phyloP scores from a whole-genome alignment of 2,113 vertebrate species.

The Coracopsis vasa region DNA sequence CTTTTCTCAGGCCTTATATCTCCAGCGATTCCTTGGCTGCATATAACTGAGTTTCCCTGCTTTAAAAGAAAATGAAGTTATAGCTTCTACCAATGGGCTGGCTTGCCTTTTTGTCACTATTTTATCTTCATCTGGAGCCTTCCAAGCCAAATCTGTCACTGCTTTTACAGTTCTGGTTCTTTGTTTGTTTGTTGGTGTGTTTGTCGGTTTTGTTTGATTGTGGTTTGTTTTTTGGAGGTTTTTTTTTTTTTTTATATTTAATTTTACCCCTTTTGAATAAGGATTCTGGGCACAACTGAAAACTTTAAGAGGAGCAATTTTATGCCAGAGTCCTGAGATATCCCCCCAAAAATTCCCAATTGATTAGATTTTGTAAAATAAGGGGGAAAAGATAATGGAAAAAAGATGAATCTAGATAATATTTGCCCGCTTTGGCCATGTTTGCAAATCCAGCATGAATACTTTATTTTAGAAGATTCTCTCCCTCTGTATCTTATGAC shows the following conservation, averaged over 20 bases:
- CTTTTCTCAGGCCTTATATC: slow-evolving; percentile 18
- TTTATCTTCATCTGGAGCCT: slow-evolving; percentile 27
- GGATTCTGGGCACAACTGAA: not conserved
- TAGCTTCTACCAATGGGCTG: slow-evolving; percentile 23
- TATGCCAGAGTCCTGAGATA: not conserved
- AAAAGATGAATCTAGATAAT: not conserved
- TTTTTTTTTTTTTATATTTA: not conserved
- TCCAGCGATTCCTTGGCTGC: slow-evolving; percentile 40
- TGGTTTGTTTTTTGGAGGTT: not conserved
- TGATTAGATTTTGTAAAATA: not conserved
- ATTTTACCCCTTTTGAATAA: not conserved
- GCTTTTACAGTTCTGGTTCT: not conserved
- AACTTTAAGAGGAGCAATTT: not conserved
- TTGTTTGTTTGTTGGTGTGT: not conserved
- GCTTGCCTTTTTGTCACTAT: slow-evolving; percentile 30
- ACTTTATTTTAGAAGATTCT: not conserved
- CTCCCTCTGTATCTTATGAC: not conserved
- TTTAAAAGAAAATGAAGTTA: slow-evolving; percentile 21
- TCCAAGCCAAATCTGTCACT: not conserved
- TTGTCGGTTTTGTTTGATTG: not conserved
- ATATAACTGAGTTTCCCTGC: not conserved
- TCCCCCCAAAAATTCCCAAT: not conserved
- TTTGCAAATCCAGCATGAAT: not conserved
- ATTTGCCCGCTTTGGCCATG: rapidly evolving
- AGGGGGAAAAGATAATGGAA: not conserved